Base-by-base conservation (phyloP, 2,888 invertebrate genomes). In the Lomographa bimaculata region DNA sequence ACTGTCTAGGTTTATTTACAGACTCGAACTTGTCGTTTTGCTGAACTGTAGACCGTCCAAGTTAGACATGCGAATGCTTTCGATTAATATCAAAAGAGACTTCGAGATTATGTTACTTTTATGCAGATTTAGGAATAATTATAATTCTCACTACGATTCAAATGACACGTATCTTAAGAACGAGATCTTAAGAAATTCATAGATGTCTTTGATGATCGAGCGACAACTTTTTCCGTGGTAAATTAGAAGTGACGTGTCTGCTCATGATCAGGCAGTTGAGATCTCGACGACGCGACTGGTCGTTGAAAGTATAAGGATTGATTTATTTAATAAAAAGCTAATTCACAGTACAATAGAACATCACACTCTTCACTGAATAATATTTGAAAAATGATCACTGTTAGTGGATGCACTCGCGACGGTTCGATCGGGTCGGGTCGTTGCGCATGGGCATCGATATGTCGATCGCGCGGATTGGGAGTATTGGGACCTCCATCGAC, bases 1-100 rank as follows among this genome's bases (percentile, higher is more conserved):
- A 58, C 58, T 58, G 78, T 81, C 77, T 77, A 67, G 64, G 52
- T 33, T 34, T 73, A 79, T 74, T 78, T 71, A 64, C 61, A 64
- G 72, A 70, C 57, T 55, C 54, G n/a, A 54, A 52, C 54, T 47
- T 60, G 55, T 70, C 63, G 61, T 71, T 71, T 75, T 71, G 63
- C 53, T 57, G 45, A 64, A 64, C 64, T 63, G 60, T 54, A 62
- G 57, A 34, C 47, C 55, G 62, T 59, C 60, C 52, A 57, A 71
- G 64, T 65, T 66, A 71, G 71, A 62, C 70, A 71, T 74, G 69
- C 74, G 60, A 71, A 71, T 73, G 70, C 74, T 77, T 71, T 75
- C 60, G 65, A 6, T 16, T 2, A 7, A 7, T 29, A 10, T 5
- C 16, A 25, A 28, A 33, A 19, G 23, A 10, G 18, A 18, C 19